Evolutionary conservation across 2,888 invertebrate genomes (phyloP), one percentile per base, ranked within the genome.

Genomic region (Nomada fucata): DNA sequence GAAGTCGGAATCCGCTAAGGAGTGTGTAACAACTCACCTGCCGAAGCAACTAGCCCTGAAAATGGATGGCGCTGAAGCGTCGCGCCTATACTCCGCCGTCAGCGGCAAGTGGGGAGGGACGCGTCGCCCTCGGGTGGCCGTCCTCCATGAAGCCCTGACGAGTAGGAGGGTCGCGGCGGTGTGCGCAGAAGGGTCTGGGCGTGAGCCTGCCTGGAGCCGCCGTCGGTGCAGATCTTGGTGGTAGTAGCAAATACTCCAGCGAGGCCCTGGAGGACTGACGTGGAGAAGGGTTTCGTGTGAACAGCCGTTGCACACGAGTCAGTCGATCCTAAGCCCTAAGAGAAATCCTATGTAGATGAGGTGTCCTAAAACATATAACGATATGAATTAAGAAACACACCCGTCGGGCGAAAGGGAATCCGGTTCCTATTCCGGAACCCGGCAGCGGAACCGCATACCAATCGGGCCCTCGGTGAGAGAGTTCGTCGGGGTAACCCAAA

Each of bases 1-100:
- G 96, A 96, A 96, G 96, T 96, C 95, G 96, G 95, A 95, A 95
- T 69, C 57, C 69, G 57, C 26, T 57, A 69, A 69, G 57, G 69
- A 57, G 69, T 57, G 44, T 64, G 64, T 65, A 65, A 47, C 57
- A 47, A 53, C 11, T 63, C 63, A 95, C 95, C 95, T 95, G 95
- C 95, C 95, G 94, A 95, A 95, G 94, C 94, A 94, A 95, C 95
- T 94, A 95, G 95, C 95, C 95, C 95, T 95, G 95, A 95, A 96
- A 95, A 95, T 95, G 95, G 95, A 95, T 95, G 95, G 95, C 95
- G 95, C 95, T 95, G 92, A 93, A 95, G 95, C 95, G 94, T 94
- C 91, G 92, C 92, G 92, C 95, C 94, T 94, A 95, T 94, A 94
- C 95, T 93, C 93, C 95, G 94, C 96, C 95, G 95, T 94, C 93